phyloP scores from a whole-genome alignment of 2,888 invertebrate genomes.

The Boloria selene region DNA sequence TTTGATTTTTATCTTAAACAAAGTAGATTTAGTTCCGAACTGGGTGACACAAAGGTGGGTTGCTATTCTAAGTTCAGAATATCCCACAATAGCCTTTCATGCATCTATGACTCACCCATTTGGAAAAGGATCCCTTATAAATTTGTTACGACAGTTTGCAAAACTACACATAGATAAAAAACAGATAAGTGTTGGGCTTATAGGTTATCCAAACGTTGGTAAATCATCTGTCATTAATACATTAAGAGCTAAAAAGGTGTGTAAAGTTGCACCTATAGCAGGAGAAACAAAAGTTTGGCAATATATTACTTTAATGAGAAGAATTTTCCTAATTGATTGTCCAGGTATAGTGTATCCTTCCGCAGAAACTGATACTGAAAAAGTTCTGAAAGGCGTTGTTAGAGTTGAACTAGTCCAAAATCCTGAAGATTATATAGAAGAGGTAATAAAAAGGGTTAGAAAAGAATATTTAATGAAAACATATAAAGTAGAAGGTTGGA shows the following conservation, averaged over 20 bases:
- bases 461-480: constrained; percentile 94
- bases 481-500: constrained; percentile 93
- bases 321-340: constrained; percentile 98
- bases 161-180: constrained; percentile 98
- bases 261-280: constrained; percentile 99
- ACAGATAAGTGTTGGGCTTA: constrained; percentile 99
- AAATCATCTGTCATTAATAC: constrained; percentile 99
- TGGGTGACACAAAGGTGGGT: constrained; percentile 99
- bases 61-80: constrained; percentile 94
- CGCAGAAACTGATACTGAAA: constrained; percentile 96
- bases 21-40: constrained; percentile 97
- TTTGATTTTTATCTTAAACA: constrained; percentile 97
- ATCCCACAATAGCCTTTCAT: constrained; percentile 99
- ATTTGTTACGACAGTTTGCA: constrained; percentile 96
- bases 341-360: constrained; percentile 99
- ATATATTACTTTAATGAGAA: constrained; percentile 98
- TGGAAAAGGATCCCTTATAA: constrained; percentile 98
- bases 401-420: constrained; percentile 96
- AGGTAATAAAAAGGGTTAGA: constrained; percentile 93
- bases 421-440: constrained; percentile 96
- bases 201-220: constrained; percentile 99
- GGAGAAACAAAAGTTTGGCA: constrained; percentile 99
- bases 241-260: constrained; percentile 97
- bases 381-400: constrained; percentile 98
- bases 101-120: constrained; percentile 99